A percentile compares a stretch with the other conserved stretches of the same genome.
Evolutionary conservation across 2,888 invertebrate species (phyloP).

Genomic region (Pheosia tremula): DNA sequence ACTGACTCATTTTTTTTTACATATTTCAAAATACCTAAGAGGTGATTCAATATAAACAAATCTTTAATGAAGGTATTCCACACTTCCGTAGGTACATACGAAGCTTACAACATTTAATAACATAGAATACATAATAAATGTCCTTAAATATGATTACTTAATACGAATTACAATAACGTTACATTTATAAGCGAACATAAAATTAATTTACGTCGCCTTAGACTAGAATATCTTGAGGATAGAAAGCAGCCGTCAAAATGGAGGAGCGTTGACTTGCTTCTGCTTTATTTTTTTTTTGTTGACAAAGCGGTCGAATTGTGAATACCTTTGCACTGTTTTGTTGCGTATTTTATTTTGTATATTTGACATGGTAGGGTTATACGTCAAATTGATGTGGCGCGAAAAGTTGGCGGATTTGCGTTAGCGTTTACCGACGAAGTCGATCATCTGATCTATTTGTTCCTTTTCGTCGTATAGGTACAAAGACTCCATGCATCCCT

Average conservation of each 20-base stretch:
- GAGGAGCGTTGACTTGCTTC: slow-evolving; percentile 68
- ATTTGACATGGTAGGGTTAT: slow-evolving; percentile 54
- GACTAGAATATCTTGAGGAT: slow-evolving; percentile 85
- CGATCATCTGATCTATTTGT: slow-evolving; percentile 91
- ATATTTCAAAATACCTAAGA: slow-evolving; percentile 62
- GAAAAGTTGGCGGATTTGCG: slow-evolving; percentile 52
- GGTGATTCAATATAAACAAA: slow-evolving; percentile 60
- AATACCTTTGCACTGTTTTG: slow-evolving; percentile 54
- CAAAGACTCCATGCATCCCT: slow-evolving; percentile 92
- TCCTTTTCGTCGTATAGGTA: slow-evolving; percentile 91
- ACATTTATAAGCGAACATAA: slow-evolving; percentile 80
- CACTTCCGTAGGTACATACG: slow-evolving; percentile 56
- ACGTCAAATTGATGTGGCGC: slow-evolving; percentile 56
- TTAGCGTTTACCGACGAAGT: slow-evolving; percentile 89
- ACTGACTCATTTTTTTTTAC: slow-evolving; percentile 49
- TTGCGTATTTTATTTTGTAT: slow-evolving; percentile 50
- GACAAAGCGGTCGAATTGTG: slow-evolving; percentile 64
- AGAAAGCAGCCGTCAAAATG: slow-evolving; percentile 78
- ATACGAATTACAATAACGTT: slow-evolving; percentile 68
- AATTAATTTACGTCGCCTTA: slow-evolving; percentile 72
- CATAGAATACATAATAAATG: slow-evolving; percentile 68
- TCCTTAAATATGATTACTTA: slow-evolving; percentile 63
- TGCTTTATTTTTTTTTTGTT: slow-evolving; percentile 50
- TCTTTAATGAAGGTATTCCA: slow-evolving; percentile 68
- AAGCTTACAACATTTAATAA: slow-evolving; percentile 77